These are phyloP conservation scores for Epizoanthus stellaris DNA, from an alignment of 92 coral and sea anemone species.

Conservation along the genomic window DNA sequence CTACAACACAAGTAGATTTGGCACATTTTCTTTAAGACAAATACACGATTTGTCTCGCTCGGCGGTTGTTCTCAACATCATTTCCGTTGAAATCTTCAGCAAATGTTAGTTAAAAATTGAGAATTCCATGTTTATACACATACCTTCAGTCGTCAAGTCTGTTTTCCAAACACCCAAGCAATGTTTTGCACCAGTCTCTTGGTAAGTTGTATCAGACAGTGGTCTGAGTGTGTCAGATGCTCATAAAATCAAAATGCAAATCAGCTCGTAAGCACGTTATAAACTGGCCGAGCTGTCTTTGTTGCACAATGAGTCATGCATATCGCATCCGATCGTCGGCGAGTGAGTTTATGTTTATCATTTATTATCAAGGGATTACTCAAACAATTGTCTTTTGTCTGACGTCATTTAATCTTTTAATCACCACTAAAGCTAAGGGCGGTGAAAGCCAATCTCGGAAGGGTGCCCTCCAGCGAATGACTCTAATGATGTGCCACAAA, in stretches of 20 bases:
- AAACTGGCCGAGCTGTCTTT: constrained; percentile 24
- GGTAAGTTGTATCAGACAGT: not conserved
- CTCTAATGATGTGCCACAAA: not conserved
- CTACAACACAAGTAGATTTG: not conserved
- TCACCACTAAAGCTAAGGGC: not conserved
- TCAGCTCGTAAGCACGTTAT: constrained; percentile 25
- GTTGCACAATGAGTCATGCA: constrained; percentile 39
- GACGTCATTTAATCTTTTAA: constrained; percentile 28
- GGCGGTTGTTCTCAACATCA: not conserved
- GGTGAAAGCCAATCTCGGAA: not conserved
- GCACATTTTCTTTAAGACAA: not conserved
- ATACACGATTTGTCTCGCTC: not conserved
- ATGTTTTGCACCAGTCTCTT: constrained; percentile 3
- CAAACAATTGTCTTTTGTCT: constrained; percentile 36
- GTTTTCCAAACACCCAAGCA: not conserved
- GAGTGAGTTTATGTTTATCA: constrained; percentile 33
- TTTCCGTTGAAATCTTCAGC: constrained; percentile 19
- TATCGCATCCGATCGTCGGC: not conserved
- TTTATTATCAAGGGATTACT: constrained; percentile 24
- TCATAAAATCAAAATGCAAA: constrained; percentile 36
- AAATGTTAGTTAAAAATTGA: not conserved
- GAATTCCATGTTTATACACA: constrained; percentile 7
- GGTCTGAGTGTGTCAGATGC: constrained; percentile 1
- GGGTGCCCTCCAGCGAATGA: not conserved
- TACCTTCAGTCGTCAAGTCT: constrained; percentile 1